Conservation (phyloP, 1,140 invertebrate species). For the Bombus cullumanus region DNA sequence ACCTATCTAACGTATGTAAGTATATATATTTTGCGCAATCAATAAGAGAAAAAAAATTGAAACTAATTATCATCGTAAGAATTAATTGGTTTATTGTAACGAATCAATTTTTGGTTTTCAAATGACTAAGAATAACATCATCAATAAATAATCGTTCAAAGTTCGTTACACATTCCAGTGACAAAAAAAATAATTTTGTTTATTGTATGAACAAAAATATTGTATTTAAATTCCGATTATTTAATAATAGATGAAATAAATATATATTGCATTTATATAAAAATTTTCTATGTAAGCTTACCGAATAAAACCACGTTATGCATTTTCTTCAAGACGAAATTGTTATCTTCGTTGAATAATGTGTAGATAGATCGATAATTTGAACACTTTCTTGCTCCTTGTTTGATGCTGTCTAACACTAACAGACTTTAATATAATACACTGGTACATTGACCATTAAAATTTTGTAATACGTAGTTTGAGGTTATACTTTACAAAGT, state of each 20-base stretch:
- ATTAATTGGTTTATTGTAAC: neutral
- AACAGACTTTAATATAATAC: neutral
- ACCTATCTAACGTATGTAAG: neutral
- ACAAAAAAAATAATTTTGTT: neutral
- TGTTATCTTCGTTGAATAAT: neutral
- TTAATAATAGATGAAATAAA: neutral
- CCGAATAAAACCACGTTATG: neutral
- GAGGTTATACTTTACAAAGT: slow-evolving; percentile 27
- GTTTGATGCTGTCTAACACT: neutral
- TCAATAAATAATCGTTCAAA: neutral
- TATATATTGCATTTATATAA: neutral
- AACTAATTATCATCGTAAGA: neutral
- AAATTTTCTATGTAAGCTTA: neutral
- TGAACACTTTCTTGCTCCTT: neutral
- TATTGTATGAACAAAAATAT: no score
- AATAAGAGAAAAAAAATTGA: no score
- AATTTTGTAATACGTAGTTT: neutral
- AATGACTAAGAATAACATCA: neutral
- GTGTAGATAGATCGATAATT: neutral
- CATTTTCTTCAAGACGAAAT: slow-evolving; percentile 1
- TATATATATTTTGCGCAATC: neutral
- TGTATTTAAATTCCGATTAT: neutral
- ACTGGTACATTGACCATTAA: neutral
- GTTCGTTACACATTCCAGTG: neutral
- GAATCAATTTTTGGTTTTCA: no score